Base-by-base conservation (phyloP, 1,140 invertebrate species). In the Arion vulgaris region DNA sequence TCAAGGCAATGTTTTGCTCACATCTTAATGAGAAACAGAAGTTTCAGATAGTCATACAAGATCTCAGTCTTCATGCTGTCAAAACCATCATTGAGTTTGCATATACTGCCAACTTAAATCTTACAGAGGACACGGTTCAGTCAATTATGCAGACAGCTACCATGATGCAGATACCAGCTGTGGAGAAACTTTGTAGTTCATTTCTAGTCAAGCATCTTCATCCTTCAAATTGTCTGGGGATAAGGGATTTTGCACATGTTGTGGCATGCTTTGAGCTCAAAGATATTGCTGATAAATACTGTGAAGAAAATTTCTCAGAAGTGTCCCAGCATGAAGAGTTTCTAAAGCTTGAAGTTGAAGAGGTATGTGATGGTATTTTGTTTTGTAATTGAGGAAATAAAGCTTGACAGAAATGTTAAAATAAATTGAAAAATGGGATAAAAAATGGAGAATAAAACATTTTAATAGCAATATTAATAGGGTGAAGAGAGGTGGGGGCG, bases 201-300 rank as follows among this genome's bases (percentile, higher is more conserved):
- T 98, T 97, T 91, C 93, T 98, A 41, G 94, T 95, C 83, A 95
- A 96, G 88, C 96, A 97, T 90, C 93, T 98, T 62, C 96, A 98
- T 93, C 96, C 96, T 0, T 97, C 96, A 85, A 98, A 98, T 91
- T 97, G 96, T 92, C 93, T 98, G 76, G 97, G 96, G 0, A 97
- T 98, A 88, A 94, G 95, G 68, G 94, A 96, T 88, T 98, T 98
- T 93, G 96, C 97, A 36, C 96, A 98, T 91, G 95, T 95, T 76
- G 96, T 97, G 88, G 85, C 83, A 32, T 86, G 83, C 39, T 80
- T 83, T 66, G 57, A 73, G 1, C 81, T 86, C 2, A 49, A 78
- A 26, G 49, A 79, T 17, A 32, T 36, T 45, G 83, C 85, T 19
- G 83, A 86, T 62, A 86, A 73, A 32, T 84, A 81, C 76, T 83